phyloP scores from a whole-genome alignment of 2,888 invertebrate species.

The Baccha elongata region DNA sequence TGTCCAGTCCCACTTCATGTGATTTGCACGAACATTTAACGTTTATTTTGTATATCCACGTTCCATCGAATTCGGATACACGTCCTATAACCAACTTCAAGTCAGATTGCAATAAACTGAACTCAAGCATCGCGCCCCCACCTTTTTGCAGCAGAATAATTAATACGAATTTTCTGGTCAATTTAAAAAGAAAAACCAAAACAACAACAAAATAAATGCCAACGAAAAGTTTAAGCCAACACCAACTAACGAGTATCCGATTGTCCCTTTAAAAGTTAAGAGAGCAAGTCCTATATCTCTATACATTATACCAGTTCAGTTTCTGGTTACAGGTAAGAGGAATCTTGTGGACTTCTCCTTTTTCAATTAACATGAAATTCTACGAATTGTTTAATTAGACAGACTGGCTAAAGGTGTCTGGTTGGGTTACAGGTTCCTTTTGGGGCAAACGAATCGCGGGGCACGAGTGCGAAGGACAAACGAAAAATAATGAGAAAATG shows the following conservation, averaged over 20 bases:
- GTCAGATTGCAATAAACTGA: slow-evolving; percentile 36
- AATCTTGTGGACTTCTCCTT: slow-evolving; percentile 78
- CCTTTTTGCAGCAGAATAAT: slow-evolving; percentile 54
- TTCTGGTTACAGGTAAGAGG: slow-evolving; percentile 31
- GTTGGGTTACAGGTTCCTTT: slow-evolving; percentile 67
- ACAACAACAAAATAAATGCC: slow-evolving; percentile 61
- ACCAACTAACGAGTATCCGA: slow-evolving; percentile 29
- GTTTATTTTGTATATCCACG: slow-evolving; percentile 1
- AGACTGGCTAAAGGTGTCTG: slow-evolving; percentile 74
- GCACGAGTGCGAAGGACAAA: slow-evolving; percentile 74
- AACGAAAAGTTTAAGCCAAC: slow-evolving; percentile 27
- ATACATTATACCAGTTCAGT: slow-evolving; percentile 54
- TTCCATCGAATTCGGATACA: slow-evolving; percentile 6
- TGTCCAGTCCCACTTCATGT: slow-evolving; percentile 31
- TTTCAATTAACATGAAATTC: slow-evolving; percentile 83
- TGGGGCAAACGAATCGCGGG: slow-evolving; percentile 38
- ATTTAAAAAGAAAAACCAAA: slow-evolving; percentile 35
- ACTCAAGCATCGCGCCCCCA: slow-evolving; percentile 14
- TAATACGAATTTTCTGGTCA: slow-evolving; percentile 54
- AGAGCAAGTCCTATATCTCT: slow-evolving; percentile 50
- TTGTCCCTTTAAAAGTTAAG: slow-evolving; percentile 39
- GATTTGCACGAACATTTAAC: slow-evolving; percentile 39
- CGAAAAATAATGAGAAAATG: slow-evolving; percentile 56
- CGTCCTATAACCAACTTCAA: slow-evolving; percentile 9
- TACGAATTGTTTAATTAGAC: slow-evolving; percentile 83